These are phyloP conservation scores for Ursus arctos DNA, from an alignment of 2,113 vertebrate genomes.

Conservation along the genomic window DNA sequence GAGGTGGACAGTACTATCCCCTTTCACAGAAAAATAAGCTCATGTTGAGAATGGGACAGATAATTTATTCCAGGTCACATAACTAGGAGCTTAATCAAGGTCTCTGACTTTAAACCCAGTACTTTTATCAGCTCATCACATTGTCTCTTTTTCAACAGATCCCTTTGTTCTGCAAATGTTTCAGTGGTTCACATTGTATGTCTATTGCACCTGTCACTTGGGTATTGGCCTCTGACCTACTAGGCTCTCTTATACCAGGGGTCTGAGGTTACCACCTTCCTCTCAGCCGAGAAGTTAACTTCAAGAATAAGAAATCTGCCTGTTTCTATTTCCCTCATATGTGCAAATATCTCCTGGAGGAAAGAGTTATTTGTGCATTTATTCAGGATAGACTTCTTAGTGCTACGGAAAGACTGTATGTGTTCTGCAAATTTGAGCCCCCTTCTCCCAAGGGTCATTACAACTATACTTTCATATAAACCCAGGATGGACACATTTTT, in stretches of 20 bases:
- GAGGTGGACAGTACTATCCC: not conserved
- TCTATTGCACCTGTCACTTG: not conserved
- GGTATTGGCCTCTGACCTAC: not conserved
- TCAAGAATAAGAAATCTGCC: not conserved
- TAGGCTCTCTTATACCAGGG: not conserved
- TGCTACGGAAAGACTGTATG: not conserved
- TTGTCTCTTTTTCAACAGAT: not conserved
- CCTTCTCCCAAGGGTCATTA: not conserved
- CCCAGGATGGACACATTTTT: not conserved
- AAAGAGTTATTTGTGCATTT: not conserved
- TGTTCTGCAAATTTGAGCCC: not conserved
- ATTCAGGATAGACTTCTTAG: not conserved
- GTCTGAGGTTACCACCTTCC: not conserved
- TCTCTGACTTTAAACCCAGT: not conserved
- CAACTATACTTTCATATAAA: not conserved
- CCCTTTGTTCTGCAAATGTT: not conserved
- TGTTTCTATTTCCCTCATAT: not conserved
- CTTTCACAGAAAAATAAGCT: not conserved
- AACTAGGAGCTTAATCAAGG: not conserved
- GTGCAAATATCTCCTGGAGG: not conserved
- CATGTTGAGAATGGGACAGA: not conserved
- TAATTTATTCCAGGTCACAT: not conserved
- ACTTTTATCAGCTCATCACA: not conserved
- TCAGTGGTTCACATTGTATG: not conserved
- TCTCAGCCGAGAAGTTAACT: not conserved